Percentiles rank a stretch among this genome's conserved stretches.
These are phyloP conservation scores for Homalodisca vitripennis DNA, from an alignment of 1,140 invertebrate genomes.

Conservation along the genomic window DNA sequence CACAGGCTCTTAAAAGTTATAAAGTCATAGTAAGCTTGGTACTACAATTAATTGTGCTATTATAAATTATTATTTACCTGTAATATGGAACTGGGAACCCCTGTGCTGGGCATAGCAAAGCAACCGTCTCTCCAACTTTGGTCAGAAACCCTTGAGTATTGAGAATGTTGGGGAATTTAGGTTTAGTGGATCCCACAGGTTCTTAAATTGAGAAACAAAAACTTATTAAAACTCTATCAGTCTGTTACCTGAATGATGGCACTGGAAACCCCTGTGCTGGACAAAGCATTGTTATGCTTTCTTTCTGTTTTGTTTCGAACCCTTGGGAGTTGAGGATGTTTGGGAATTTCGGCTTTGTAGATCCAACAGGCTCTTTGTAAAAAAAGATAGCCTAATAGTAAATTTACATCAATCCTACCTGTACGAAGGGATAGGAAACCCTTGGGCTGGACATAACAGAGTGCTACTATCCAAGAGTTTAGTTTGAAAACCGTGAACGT, in stretches of 20 bases:
- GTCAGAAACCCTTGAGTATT: constrained; percentile 51
- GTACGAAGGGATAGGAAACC: constrained; percentile 61
- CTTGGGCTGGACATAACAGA: constrained; percentile 45
- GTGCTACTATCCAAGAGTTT: constrained; percentile 50
- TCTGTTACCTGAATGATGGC: constrained; percentile 62
- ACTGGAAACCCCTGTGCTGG: constrained; percentile 67
- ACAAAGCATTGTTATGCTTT: constrained; percentile 59
- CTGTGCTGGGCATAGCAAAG: constrained; percentile 64
- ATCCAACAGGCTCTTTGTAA: constrained; percentile 54
- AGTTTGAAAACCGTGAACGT: constrained; percentile 50
- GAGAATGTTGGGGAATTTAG: constrained; percentile 47
- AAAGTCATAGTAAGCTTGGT: background rate
- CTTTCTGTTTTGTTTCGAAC: constrained; percentile 39
- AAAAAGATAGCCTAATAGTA: background rate
- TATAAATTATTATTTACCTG: constrained; percentile 47
- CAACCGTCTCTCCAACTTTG: constrained; percentile 50
- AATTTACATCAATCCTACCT: constrained; percentile 53
- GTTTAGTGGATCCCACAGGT: constrained; percentile 67
- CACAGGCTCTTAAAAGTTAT: constrained; percentile 63
- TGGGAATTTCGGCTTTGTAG: constrained; percentile 54
- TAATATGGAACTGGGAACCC: constrained; percentile 40
- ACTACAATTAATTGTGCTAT: constrained; percentile 39
- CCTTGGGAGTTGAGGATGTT: constrained; percentile 32
- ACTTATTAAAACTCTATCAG: background rate
- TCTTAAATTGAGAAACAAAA: constrained; percentile 50